A percentile compares a stretch with the other conserved stretches of the same genome.
phyloP scores from a whole-genome alignment of 2,888 invertebrate species.

The Drosophila neoperkinsi region DNA sequence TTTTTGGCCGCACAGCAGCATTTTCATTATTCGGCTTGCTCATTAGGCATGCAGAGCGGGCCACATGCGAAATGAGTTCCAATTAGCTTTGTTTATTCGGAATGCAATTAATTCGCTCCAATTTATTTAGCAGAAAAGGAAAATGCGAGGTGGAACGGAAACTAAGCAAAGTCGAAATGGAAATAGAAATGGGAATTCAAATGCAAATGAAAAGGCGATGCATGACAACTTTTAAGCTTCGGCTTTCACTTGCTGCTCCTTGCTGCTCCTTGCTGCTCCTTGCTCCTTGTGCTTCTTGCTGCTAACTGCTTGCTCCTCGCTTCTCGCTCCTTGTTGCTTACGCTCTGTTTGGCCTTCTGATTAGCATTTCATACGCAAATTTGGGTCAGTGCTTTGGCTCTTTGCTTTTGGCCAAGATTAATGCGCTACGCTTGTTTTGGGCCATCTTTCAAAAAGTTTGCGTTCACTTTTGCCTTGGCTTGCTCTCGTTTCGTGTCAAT shows the following conservation, averaged over 20 bases:
- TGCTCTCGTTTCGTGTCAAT: slow-evolving; percentile 59
- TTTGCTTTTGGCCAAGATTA: slow-evolving; percentile 55
- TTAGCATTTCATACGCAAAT: slow-evolving; percentile 68
- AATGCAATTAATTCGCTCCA: slow-evolving; percentile 80
- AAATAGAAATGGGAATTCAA: slow-evolving; percentile 26
- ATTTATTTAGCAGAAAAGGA: slow-evolving; percentile 65
- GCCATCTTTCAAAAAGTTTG: slow-evolving; percentile 20
- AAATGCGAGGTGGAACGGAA: neutral
- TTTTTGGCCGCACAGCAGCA: neutral
- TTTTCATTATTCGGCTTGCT: slow-evolving; percentile 30
- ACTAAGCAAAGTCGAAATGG: slow-evolving; percentile 40
- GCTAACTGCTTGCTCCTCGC: neutral
- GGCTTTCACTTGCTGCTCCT: slow-evolving; percentile 18
- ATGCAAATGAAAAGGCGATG: slow-evolving; percentile 48
- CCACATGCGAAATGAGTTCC: slow-evolving; percentile 79
- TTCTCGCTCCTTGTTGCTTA: neutral
- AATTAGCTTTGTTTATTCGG: slow-evolving; percentile 77
- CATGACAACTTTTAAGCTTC: slow-evolving; percentile 42
- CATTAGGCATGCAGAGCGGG: slow-evolving; percentile 72
- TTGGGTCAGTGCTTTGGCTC: slow-evolving; percentile 47
- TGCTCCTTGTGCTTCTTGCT: neutral
- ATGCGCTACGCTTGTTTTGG: slow-evolving; percentile 34
- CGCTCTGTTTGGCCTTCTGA: slow-evolving; percentile 44
- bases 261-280: neutral
- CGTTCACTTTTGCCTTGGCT: slow-evolving; percentile 11